Evolutionary conservation across 2,113 vertebrate genomes (phyloP), one percentile per base, ranked within the genome.

Genomic region (Sinocyclocheilus anophthalmus): DNA sequence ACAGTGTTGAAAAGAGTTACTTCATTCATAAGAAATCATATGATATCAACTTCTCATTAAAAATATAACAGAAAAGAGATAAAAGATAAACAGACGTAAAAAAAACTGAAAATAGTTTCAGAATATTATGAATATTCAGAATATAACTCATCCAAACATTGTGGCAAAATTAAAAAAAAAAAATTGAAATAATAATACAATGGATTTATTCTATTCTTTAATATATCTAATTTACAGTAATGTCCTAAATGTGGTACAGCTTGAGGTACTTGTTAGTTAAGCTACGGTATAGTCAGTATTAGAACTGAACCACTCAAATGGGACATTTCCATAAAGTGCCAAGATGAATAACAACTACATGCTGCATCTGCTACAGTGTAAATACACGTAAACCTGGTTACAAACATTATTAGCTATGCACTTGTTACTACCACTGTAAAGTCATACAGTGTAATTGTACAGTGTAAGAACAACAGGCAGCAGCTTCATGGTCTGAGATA

Each of bases 11-110:
- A 65, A 81, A 45, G 48, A 77, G 59, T 26, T 42, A 7, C 20
- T 61, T 63, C 55, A 37, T 79, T 39, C 20, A 16, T 76, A 9
- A 48, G n/a, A 80, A 80, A 81, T 81, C 39, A 81, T 42, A 42
- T 1, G 6, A 55, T 18, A 77, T 30, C 45, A 16, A 26, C 39
- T 65, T 26, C 26, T 65, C 22, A 2, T 6, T 22, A 75, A 48
- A 12, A 45, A 75, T 22, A 61, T n/a, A 13, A 67, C 4, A 42
- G 9, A 22, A n/a, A 3, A 3, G 26, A 33, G 14, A 69, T 33
- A 33, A 69, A 69, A 18, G 14, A 12, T 14, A 39, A 78, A 37
- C 3, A 37, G 2, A 78, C 26, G 45, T 8, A n/a, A 12, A 75
- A 73, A 75, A 24, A 14, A 13, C 30, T 2, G 30, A 33, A 33